Evolutionary conservation across 2,888 invertebrate species (phyloP), one percentile per base, ranked within the genome.

Genomic region (Epirrhoe tristata): DNA sequence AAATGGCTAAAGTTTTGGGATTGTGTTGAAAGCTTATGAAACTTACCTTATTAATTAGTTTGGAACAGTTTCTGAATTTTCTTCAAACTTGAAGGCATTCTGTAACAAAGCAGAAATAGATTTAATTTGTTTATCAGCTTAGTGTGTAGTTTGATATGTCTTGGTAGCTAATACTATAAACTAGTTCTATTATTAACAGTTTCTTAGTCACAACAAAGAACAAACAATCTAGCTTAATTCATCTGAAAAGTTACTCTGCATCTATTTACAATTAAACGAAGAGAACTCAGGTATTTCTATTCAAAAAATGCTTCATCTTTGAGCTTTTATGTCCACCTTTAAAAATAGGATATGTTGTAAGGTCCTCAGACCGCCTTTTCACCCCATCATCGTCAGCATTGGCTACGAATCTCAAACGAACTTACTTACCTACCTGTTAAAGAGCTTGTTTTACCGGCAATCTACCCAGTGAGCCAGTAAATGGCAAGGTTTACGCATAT

Each of bases 41-140:
- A 69, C 66, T 64, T 70, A 70, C 70, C 66, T 64, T 70, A 60
- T 61, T 58, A 63, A 53, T 56, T 64, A 58, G 67, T 64, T 64
- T 36, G 59, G 57, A 63, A 66, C 56, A 51, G 46, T 66, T 69
- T 56, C 58, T 46, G 43, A 61, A 67, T 52, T 52, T 62, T 69
- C 31, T 56, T 63, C 46, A 48, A 46, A 66, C 61, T 58, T 46
- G 58, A 56, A 66, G 50, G 52, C 58, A 53, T 70, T 59, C 72
- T 72, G 72, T 51, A 72, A 72, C 72, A 72, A 70, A 17, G 24
- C 17, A 61, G 46, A 64, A 56, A 54, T 52, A 36, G 24, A 58
- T 58, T 31, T 56, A 0, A 14, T 43, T 56, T 52, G 57, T 50
- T 60, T 46, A 46, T 54, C 3, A 10, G 50, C 34, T 61, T 59